A percentile compares a stretch with the other conserved stretches of the same genome.
Conservation (phyloP, 2,797 vertebrate species). For the Loris lydekkerianus region DNA sequence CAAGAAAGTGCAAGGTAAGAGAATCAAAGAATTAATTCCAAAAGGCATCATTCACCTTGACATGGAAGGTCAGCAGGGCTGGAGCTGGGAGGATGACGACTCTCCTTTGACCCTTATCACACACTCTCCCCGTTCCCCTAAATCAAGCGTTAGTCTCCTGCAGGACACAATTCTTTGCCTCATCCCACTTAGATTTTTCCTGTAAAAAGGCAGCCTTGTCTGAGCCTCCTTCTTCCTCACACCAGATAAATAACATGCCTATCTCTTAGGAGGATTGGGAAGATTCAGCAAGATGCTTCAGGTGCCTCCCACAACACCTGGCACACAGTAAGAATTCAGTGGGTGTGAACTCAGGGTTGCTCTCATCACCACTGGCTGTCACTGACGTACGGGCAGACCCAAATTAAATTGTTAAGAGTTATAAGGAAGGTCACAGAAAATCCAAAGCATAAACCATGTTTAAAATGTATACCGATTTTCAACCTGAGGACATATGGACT, state of each 20-base stretch:
- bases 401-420: neutral
- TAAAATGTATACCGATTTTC: neutral
- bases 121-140: rapidly evolving
- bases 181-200: neutral
- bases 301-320: rapidly evolving
- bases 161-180: rapidly evolving
- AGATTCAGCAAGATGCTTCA: rapidly evolving
- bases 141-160: rapidly evolving
- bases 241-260: rapidly evolving
- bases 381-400: neutral
- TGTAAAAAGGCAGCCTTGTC: neutral
- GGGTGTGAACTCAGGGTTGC: neutral
- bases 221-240: rapidly evolving
- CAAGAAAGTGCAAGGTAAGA: neutral
- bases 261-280: rapidly evolving
- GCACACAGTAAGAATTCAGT: rapidly evolving
- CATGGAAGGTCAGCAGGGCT: neutral
- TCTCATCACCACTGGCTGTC: rapidly evolving
- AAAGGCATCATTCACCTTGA: neutral
- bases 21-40: neutral
- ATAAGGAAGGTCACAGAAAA: neutral
- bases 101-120: rapidly evolving
- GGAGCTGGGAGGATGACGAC: rapidly evolving
- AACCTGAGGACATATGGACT: rapidly evolving
- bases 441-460: neutral